phyloP scores from a whole-genome alignment of 1,140 invertebrate species.

The Drosophila burlai region DNA sequence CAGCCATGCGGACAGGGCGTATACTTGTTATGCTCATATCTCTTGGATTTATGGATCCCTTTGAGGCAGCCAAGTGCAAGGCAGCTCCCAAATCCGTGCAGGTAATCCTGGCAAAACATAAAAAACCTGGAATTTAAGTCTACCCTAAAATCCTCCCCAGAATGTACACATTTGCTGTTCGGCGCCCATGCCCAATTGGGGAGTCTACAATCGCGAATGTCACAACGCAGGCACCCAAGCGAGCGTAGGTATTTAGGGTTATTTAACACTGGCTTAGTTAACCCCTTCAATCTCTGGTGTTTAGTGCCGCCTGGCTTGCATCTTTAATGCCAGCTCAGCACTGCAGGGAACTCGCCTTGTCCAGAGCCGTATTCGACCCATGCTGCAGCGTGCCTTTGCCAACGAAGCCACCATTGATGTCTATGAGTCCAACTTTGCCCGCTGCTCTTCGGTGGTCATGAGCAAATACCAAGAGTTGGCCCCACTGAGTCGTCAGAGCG shows the following conservation, averaged over 20 bases:
- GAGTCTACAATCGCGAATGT: conserved; percentile 61
- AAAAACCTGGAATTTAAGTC: too few relatives aligned
- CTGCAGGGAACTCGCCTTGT: conserved; percentile 45
- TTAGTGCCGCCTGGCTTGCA: conserved; percentile 69
- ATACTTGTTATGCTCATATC: conserved; percentile 11
- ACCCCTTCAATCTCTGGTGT: background rate
- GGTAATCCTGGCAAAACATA: conserved; percentile 14
- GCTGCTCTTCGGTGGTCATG: conserved; percentile 41
- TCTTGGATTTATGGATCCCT: background rate
- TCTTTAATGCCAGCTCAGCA: conserved; percentile 57
- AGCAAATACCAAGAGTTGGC: conserved; percentile 48
- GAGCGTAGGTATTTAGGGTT: conserved; percentile 46
- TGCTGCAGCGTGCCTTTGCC: conserved; percentile 59
- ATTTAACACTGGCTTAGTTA: background rate
- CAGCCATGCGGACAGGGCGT: conserved; percentile 34
- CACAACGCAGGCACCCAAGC: conserved; percentile 45
- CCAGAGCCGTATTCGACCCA: conserved; percentile 41
- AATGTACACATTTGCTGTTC: conserved; percentile 65
- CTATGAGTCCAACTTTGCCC: conserved; percentile 57
- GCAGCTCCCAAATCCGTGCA: conserved; percentile 68
- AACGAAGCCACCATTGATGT: conserved; percentile 48
- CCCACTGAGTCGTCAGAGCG: conserved; percentile 57
- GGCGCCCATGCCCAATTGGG: conserved; percentile 68
- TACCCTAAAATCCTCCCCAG: background rate
- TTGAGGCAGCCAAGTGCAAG: conserved; percentile 50